A percentile compares a stretch with the other conserved stretches of the same genome.
Evolutionary conservation across 2,888 invertebrate species (phyloP).

Genomic region (Drosophila birchii): DNA sequence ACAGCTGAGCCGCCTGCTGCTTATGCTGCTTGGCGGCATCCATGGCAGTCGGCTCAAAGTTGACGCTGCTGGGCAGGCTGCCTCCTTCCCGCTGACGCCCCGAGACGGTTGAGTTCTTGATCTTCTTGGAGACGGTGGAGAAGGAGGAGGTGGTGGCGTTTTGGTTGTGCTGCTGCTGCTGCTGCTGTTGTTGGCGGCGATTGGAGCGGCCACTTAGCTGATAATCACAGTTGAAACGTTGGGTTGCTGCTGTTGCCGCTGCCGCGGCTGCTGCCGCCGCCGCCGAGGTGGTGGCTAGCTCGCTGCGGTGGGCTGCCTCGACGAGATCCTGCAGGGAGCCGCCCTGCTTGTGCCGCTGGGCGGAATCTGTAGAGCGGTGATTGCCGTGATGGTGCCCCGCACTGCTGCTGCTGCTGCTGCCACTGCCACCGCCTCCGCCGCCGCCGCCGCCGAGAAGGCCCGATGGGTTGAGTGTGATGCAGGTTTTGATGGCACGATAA

Average conservation of each 20-base stretch:
- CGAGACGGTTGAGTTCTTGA: slow-evolving; percentile 73
- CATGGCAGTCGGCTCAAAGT: slow-evolving; percentile 57
- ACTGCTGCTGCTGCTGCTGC: slow-evolving; percentile 52
- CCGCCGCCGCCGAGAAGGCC: slow-evolving; percentile 58
- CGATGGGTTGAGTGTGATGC: slow-evolving; percentile 79
- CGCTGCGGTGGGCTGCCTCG: slow-evolving; percentile 84
- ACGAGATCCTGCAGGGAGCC: slow-evolving; percentile 88
- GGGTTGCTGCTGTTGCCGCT: slow-evolving; percentile 59
- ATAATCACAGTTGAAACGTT: slow-evolving; percentile 83
- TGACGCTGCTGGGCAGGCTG: slow-evolving; percentile 87
- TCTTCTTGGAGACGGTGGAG: slow-evolving; percentile 73
- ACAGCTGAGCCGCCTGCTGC: slow-evolving; percentile 26
- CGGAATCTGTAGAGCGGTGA: slow-evolving; percentile 46
- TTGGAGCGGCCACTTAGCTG: slow-evolving; percentile 64
- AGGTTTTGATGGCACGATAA: slow-evolving; percentile 79
- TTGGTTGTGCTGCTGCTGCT: slow-evolving; percentile 53
- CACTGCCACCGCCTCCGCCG: slow-evolving; percentile 38
- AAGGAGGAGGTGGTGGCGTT: slow-evolving; percentile 31
- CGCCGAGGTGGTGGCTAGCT: slow-evolving; percentile 68
- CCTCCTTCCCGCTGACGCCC: slow-evolving; percentile 88
- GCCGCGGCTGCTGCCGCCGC: slow-evolving; percentile 59
- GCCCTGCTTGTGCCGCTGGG: slow-evolving; percentile 85
- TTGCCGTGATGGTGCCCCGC: slow-evolving; percentile 33
- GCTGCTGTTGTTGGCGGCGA: slow-evolving; percentile 77
- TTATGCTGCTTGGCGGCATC: slow-evolving; percentile 54